Base-by-base conservation (phyloP, 2,113 vertebrate genomes). In the Eurystomus gularis region DNA sequence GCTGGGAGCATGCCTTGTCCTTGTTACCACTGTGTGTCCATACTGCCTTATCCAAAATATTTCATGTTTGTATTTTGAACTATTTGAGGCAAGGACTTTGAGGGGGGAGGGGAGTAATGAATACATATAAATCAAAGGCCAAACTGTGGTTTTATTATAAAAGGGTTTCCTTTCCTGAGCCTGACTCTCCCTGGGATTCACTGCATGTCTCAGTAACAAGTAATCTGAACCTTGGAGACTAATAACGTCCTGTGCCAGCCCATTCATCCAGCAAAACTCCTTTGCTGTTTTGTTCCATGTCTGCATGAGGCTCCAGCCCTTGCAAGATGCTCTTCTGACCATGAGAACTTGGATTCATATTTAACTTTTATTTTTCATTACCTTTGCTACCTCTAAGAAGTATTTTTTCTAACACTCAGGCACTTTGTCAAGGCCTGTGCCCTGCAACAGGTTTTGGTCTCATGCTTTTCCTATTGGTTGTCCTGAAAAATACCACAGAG, bases 401-500 rank as follows among this genome's bases (percentile, higher is more conserved):
- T 18, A 40, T 73, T 81, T 78, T 11, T 88, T 77, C 23, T 71
- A 81, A 57, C 1, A 0, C 31, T 90, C 6, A 2, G 68, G 29
- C 48, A 65, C 17, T 84, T 78, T 71, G 16, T 68, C 23, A 37
- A 83, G 64, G 57, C 14, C 49, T 75, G 23, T 42, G 57, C 57
- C 52, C 61, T 1, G 1, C 68, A 37, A 65, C 52, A 71, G 65
- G 57, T 88, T 94, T 84, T 75, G 48, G 54, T 92, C 60, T 46
- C 31, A 13, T 71, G 57, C 71, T 95, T 25, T 94, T 84, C 64
- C 73, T 44, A 48, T 49, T 44, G 60, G 39, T 46, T 69, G 57
- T 94, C 82, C 66, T 13, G n/a, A 91, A 86, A 97, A 96, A 95
- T 83, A 92, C 88, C 94, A 79, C 86, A 82, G 91, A 52, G 46